Evolutionary conservation across 2,113 vertebrate genomes (phyloP).

Genomic region (crab-eating macaque (Macaca fascicularis)): DNA sequence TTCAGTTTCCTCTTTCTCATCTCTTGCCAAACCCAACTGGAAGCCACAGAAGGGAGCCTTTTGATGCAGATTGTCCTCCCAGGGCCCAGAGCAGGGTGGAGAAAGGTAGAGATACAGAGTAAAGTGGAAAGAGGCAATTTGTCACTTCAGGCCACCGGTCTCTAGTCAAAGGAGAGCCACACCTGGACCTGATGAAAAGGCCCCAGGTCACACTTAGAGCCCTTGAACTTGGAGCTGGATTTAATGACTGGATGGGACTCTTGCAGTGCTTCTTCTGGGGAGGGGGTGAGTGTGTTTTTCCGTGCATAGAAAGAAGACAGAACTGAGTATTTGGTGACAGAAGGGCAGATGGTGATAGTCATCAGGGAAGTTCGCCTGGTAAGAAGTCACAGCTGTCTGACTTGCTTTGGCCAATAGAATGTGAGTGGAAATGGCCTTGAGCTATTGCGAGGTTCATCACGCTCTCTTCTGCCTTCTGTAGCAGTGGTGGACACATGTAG

Average conservation of each 20-base stretch:
- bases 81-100: not conserved
- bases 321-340: not conserved
- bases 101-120: not conserved
- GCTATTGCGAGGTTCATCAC: not conserved
- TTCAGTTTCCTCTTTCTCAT: not conserved
- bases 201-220: not conserved
- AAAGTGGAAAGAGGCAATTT: not conserved
- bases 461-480: not conserved
- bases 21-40: not conserved
- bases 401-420: not conserved
- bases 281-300: not conserved
- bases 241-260: not conserved
- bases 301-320: not conserved
- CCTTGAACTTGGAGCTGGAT: not conserved
- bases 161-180: not conserved
- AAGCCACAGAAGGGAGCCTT: not conserved
- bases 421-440: not conserved
- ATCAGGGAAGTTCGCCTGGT: not conserved
- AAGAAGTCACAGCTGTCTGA: not conserved
- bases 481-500: not conserved
- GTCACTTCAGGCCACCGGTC: not conserved
- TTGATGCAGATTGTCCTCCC: not conserved
- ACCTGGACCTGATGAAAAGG: not conserved
- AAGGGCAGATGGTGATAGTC: not conserved
- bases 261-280: not conserved